phyloP scores from a whole-genome alignment of 1,140 invertebrate genomes.

The Chironomus tepperi region DNA sequence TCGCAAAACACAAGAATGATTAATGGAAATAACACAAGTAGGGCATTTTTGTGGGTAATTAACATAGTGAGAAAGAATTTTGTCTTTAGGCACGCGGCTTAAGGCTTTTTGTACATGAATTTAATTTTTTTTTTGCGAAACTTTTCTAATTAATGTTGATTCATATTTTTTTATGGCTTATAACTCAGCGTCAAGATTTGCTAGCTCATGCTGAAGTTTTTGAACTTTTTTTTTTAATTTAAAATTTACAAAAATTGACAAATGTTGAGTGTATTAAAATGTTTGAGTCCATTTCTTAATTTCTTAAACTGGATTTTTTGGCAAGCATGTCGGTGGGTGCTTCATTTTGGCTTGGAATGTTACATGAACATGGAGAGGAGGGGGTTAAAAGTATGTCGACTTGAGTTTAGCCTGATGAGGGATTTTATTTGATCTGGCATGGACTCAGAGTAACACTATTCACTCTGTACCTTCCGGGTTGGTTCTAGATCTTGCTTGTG shows the following conservation, averaged over 20 bases:
- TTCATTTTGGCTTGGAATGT: too few relatives aligned
- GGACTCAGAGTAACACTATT: too few relatives aligned
- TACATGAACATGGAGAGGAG: too few relatives aligned
- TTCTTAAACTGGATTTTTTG: too few relatives aligned
- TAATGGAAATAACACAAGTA: constrained; percentile 5
- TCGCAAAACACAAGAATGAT: constrained; percentile 1
- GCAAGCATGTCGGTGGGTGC: too few relatives aligned
- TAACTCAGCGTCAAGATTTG: background rate
- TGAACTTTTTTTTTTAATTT: background rate
- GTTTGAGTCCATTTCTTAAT: background rate
- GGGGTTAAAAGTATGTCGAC: too few relatives aligned
- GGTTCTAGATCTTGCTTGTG: too few relatives aligned
- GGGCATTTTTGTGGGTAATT: background rate
- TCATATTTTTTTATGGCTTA: background rate
- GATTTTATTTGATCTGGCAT: too few relatives aligned
- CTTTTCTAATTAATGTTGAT: background rate
- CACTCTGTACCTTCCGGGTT: too few relatives aligned
- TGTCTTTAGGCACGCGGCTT: background rate
- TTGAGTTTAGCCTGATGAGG: too few relatives aligned
- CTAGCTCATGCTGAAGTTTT: background rate
- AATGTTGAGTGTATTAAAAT: background rate
- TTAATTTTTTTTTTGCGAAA: background rate
- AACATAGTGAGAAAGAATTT: constrained; percentile 1
- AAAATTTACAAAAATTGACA: background rate
- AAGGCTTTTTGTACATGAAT: too few relatives aligned